A percentile compares a stretch with the other conserved stretches of the same genome.
Conservation (phyloP, 2,888 invertebrate species). For the Yponomeuta evonymella region DNA sequence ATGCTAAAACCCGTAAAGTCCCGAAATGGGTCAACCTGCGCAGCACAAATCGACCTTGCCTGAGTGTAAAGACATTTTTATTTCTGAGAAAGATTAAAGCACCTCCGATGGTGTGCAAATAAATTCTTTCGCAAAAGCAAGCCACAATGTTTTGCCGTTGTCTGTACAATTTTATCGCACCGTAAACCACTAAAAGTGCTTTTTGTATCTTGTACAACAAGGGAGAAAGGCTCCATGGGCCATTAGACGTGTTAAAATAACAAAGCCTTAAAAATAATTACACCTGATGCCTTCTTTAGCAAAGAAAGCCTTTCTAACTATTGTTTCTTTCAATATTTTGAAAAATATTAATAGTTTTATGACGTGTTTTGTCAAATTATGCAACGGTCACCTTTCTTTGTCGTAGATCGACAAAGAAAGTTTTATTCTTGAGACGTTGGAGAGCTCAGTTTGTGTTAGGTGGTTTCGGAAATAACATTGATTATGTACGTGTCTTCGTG, state of each 20-base stretch:
- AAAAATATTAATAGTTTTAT: conserved; percentile 54
- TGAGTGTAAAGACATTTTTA: conserved; percentile 26
- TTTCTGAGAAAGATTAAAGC: conserved; percentile 24
- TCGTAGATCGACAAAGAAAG: conserved; percentile 2
- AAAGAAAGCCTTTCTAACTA: conserved; percentile 69
- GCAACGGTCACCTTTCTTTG: conserved; percentile 17
- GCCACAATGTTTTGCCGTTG: conserved; percentile 71
- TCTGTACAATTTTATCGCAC: conserved; percentile 61
- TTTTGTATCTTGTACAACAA: conserved; percentile 54
- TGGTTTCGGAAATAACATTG: conserved; percentile 7
- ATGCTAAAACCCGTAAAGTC: conserved; percentile 59
- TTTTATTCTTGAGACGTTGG: neutral
- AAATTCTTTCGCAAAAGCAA: conserved; percentile 36
- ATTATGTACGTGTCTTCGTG: conserved; percentile 6
- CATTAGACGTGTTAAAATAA: conserved; percentile 59
- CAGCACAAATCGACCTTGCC: conserved; percentile 26
- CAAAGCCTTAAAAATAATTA: conserved; percentile 56
- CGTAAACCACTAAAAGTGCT: conserved; percentile 71
- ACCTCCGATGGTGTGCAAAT: conserved; percentile 35
- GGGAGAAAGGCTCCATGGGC: conserved; percentile 56
- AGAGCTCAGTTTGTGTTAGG: conserved; percentile 9
- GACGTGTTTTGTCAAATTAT: conserved; percentile 37
- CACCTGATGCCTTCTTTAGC: conserved; percentile 44
- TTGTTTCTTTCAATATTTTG: conserved; percentile 42
- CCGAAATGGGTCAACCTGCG: conserved; percentile 52